Evolutionary conservation across 1,140 invertebrate species (phyloP).

Genomic region (Scylla paramamosain): DNA sequence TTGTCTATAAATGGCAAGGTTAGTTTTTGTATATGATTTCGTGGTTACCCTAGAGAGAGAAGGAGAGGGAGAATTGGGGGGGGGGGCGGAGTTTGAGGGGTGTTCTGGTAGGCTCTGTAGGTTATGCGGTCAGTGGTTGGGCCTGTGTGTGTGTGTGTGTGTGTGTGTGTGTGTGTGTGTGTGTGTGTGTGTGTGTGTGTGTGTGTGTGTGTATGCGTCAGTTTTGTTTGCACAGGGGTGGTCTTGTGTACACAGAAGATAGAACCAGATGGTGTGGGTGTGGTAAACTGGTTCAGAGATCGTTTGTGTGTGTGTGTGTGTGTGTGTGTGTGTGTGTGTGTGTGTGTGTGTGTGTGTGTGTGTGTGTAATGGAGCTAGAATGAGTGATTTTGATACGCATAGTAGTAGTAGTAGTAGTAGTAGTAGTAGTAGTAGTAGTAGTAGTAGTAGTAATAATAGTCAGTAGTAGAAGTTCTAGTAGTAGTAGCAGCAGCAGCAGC

Average conservation of each 20-base stretch:
- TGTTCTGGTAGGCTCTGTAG: background rate
- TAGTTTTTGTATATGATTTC: too few relatives aligned
- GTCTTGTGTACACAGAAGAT: slow-evolving; percentile 3
- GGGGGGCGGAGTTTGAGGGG: background rate
- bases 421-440: slow-evolving; percentile 5
- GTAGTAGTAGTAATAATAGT: background rate
- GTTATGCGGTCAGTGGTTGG: background rate
- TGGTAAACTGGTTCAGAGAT: background rate
- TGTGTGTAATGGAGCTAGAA: too few relatives aligned
- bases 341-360: too few relatives aligned
- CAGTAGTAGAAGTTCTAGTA: too few relatives aligned
- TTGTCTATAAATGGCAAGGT: too few relatives aligned
- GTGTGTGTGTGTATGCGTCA: background rate
- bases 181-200: too few relatives aligned
- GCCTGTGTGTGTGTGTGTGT: slow-evolving; percentile 11
- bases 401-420: slow-evolving; percentile 14
- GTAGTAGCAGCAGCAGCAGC: background rate
- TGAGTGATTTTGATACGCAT: background rate
- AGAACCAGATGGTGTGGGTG: background rate
- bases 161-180: background rate
- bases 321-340: background rate
- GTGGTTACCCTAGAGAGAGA: background rate
- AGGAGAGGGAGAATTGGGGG: background rate
- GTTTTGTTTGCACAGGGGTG: background rate
- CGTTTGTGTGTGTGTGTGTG: background rate